A percentile compares a stretch with the other conserved stretches of the same genome.
Evolutionary conservation across 2,888 invertebrate species (phyloP).

Genomic region (Polydesmus complanatus): DNA sequence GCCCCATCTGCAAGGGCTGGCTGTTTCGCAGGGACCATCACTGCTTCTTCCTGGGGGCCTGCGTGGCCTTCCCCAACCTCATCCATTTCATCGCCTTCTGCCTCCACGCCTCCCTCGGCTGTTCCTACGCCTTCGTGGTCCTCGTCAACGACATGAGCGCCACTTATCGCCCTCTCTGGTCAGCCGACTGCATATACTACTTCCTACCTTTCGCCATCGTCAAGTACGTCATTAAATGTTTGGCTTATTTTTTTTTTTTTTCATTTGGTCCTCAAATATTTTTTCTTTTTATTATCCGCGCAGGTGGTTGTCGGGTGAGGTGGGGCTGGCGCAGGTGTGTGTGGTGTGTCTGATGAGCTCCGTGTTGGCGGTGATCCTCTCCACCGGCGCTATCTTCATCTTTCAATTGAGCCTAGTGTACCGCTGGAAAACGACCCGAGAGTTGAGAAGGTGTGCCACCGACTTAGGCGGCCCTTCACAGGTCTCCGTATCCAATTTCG

Average conservation of each 20-base stretch:
- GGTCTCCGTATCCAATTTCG: not conserved
- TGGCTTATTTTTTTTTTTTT: no score
- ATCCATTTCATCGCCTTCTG: slow-evolving; percentile 30
- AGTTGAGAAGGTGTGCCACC: not conserved
- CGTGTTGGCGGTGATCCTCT: not conserved
- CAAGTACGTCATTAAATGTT: no score
- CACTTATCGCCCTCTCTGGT: slow-evolving; percentile 1
- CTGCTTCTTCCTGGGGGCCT: slow-evolving; percentile 36
- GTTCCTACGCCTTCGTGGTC: slow-evolving; percentile 5
- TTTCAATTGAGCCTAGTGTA: slow-evolving; percentile 1
- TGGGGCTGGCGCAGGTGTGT: not conserved
- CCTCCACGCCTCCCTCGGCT: slow-evolving; percentile 22
- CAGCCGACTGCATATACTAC: slow-evolving; percentile 5
- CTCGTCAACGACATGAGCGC: not conserved
- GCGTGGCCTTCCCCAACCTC: slow-evolving; percentile 34
- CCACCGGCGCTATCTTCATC: not conserved
- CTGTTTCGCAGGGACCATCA: slow-evolving; percentile 31
- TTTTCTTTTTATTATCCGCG: no score
- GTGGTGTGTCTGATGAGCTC: not conserved
- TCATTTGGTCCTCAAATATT: no score
- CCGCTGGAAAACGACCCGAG: not conserved
- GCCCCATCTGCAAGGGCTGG: slow-evolving; percentile 35
- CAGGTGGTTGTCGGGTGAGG: not conserved
- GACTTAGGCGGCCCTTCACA: not conserved
- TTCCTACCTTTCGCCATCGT: slow-evolving; percentile 8